phyloP scores from a whole-genome alignment of 2,113 vertebrate genomes.

The Callospermophilus lateralis region DNA sequence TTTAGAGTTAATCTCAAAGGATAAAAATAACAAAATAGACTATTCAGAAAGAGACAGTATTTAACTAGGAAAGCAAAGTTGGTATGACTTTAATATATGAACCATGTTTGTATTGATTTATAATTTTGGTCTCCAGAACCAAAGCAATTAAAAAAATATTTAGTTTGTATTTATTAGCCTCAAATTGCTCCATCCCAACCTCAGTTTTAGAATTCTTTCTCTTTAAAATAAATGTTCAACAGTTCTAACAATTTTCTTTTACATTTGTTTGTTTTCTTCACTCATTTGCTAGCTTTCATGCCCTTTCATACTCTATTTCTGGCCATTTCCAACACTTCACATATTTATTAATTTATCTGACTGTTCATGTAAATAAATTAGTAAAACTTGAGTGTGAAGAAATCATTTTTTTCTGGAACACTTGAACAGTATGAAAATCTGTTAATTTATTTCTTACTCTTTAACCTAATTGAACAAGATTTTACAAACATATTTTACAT shows the following conservation, averaged over 20 bases:
- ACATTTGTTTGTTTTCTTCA: background rate
- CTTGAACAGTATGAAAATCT: background rate
- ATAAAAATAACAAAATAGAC: background rate
- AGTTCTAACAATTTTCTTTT: background rate
- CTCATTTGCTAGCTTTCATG: background rate
- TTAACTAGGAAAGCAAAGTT: background rate
- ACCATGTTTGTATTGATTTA: background rate
- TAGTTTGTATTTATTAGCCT: background rate
- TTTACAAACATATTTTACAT: background rate
- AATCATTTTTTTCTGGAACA: background rate
- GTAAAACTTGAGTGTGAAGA: background rate
- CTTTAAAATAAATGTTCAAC: background rate
- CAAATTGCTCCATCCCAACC: background rate
- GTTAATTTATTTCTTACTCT: background rate
- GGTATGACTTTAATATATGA: background rate
- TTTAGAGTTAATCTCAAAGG: background rate
- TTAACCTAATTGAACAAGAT: background rate
- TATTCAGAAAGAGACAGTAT: too few species aligned
- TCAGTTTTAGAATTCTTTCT: background rate
- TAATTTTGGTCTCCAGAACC: background rate
- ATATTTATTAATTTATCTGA: background rate
- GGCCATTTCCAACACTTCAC: background rate
- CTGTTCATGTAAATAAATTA: background rate
- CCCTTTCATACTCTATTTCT: background rate
- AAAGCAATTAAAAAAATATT: background rate